Evolutionary conservation across 2,797 vertebrate genomes (phyloP).

Genomic region (Coluber constrictor): DNA sequence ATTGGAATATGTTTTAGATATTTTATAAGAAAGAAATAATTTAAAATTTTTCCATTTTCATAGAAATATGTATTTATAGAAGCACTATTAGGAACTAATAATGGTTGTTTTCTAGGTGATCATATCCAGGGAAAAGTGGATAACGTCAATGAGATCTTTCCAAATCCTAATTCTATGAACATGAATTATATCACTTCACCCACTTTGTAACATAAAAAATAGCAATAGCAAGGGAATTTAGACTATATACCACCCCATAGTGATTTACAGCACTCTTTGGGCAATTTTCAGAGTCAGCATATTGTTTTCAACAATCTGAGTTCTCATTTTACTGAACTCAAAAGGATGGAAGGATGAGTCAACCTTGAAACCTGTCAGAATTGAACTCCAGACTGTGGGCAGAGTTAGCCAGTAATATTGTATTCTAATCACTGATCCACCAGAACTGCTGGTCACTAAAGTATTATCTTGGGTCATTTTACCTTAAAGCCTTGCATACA

Average conservation of each 20-base stretch:
- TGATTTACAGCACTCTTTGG: background rate
- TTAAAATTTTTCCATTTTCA: background rate
- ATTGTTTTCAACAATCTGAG: background rate
- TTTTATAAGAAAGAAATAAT: background rate
- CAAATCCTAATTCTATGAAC: background rate
- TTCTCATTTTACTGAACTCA: background rate
- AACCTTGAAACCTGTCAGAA: background rate
- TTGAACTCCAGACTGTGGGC: background rate
- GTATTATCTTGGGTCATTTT: background rate
- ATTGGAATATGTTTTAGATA: background rate
- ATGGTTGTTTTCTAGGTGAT: background rate
- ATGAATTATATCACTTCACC: background rate
- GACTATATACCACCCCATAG: no score
- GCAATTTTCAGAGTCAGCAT: background rate
- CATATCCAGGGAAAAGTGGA: background rate
- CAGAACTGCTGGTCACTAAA: background rate
- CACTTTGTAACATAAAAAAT: background rate
- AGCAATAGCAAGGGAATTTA: background rate
- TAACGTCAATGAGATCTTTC: background rate
- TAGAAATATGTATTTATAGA: background rate
- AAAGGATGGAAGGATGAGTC: background rate
- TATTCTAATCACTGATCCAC: background rate
- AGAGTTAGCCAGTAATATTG: background rate
- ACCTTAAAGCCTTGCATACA: background rate
- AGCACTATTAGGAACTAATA: background rate